These are phyloP conservation scores for Ardeotis arabs DNA, from an alignment of 2,113 vertebrate genomes.

Conservation along the genomic window DNA sequence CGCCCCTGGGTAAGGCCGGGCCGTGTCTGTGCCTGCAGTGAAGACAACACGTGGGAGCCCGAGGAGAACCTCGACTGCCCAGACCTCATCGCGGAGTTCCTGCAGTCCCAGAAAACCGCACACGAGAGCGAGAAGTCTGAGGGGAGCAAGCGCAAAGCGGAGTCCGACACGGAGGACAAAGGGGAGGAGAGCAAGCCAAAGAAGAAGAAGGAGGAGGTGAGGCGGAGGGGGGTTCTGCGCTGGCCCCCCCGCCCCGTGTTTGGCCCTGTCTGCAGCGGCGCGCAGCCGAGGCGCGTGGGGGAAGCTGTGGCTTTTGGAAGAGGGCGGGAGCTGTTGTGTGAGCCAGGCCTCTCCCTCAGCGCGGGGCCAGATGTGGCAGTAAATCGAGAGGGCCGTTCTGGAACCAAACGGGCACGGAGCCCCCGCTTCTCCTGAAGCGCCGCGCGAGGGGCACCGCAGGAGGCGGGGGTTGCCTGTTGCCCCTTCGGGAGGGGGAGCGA, in stretches of 20 bases:
- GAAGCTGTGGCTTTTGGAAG: not conserved
- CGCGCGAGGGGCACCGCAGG: accelerated
- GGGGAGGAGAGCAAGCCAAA: conserved; percentile 93
- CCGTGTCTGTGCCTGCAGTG: conserved; percentile 76
- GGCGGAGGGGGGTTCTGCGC: not conserved
- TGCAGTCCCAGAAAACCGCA: conserved; percentile 91
- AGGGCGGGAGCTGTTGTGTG: not conserved
- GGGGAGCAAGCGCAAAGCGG: conserved; percentile 88
- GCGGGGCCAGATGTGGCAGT: not conserved
- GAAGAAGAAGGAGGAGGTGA: conserved; percentile 96
- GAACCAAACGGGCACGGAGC: not conserved
- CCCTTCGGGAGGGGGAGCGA: too few relatives aligned
- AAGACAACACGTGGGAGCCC: conserved; percentile 98
- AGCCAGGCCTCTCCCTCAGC: not conserved
- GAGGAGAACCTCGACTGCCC: conserved; percentile 98
- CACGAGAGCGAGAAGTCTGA: conserved; percentile 85
- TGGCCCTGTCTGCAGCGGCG: not conserved
- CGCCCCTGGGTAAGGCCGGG: accelerated
- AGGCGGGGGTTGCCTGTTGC: not conserved
- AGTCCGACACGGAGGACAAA: conserved; percentile 83
- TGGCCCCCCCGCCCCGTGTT: too few relatives aligned
- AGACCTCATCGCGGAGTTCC: conserved; percentile 94
- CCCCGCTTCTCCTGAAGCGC: not conserved
- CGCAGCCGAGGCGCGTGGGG: not conserved
- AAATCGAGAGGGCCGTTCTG: not conserved